Evolutionary conservation across 2,113 vertebrate genomes (phyloP), one percentile per base, ranked within the genome.

Genomic region (Hemichromis elongatus): DNA sequence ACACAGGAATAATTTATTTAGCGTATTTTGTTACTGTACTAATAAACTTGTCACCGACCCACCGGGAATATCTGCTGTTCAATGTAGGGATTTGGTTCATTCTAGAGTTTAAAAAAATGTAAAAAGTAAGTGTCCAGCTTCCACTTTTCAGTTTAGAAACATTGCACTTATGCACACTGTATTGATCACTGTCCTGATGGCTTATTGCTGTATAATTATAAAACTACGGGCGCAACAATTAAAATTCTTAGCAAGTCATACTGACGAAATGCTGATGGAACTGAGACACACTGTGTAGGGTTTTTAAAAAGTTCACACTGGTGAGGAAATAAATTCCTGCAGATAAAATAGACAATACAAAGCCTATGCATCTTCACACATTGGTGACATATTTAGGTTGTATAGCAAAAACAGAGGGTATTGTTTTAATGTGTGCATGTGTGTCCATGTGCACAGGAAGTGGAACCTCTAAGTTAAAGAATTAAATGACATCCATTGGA

Each of bases 401-500:
- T n/a, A 9, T 77, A 47, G 26, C 40, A 19, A 26, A 61, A 50
- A 40, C 14, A 10, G 7, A 54, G 18, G 40, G 6, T 30, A 63
- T 40, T 56, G 42, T 54, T 53, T 14, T 1, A 30, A 24, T 73
- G 54, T 77, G 80, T 42, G 30, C 30, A 52, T 79, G 80, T 59
- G 68, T 87, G 57, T 61, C 37, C 21, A 42, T 45, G 66, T 19
- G 42, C 19, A 50, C 16, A 75, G 16, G 24, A 75, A 75, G 52
- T 21, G 5, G 52, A 54, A 54, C 12, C n/a, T 88, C 19, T 18
- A 61, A 37, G 79, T 84, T 50, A 30, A 30, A 50, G 80, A 88
- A 87, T 83, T 90, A 89, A 68, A 68, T 70, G n/a, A 53, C 73
- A 81, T 82, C 83, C 66, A 75, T 80, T 80, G 84, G 77, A 78